These are phyloP conservation scores for Myripristis jacobus DNA, from an alignment of 2,797 vertebrate species.

Conservation along the genomic window DNA sequence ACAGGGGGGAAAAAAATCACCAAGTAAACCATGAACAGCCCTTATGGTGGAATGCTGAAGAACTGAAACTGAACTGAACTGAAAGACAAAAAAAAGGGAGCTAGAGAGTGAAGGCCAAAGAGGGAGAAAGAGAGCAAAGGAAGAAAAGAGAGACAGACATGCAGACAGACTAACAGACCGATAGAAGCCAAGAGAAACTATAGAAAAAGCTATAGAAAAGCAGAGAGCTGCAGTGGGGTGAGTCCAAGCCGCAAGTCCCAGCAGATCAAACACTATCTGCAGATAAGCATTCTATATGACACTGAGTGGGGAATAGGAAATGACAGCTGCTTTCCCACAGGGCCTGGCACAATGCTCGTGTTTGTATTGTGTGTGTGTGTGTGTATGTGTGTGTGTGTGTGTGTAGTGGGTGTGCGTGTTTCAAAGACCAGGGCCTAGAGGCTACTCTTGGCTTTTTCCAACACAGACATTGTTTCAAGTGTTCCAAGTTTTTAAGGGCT, in stretches of 20 bases:
- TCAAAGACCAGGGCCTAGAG: neutral
- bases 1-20: neutral
- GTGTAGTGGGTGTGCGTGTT: no score
- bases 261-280: constrained; percentile 70
- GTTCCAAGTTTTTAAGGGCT: no score
- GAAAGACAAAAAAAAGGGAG: constrained; percentile 15
- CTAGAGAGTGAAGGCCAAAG: neutral
- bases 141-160: constrained; percentile 7
- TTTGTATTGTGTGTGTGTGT: constrained; percentile 13
- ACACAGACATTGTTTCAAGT: constrained; percentile 22
- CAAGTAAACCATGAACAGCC: constrained; percentile 24
- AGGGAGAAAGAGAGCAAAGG: neutral
- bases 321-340: constrained; percentile 70
- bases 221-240: constrained; percentile 31
- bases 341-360: constrained; percentile 30
- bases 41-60: constrained; percentile 14
- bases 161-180: neutral
- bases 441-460: constrained; percentile 28
- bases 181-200: constrained; percentile 14
- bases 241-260: constrained; percentile 66
- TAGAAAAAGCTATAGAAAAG: constrained; percentile 32
- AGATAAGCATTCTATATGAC: constrained; percentile 64
- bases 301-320: constrained; percentile 71
- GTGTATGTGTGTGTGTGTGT: constrained; percentile 32
- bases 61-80: constrained; percentile 15